Base-by-base conservation (phyloP, 2,113 vertebrate genomes). In the Lota lota region DNA sequence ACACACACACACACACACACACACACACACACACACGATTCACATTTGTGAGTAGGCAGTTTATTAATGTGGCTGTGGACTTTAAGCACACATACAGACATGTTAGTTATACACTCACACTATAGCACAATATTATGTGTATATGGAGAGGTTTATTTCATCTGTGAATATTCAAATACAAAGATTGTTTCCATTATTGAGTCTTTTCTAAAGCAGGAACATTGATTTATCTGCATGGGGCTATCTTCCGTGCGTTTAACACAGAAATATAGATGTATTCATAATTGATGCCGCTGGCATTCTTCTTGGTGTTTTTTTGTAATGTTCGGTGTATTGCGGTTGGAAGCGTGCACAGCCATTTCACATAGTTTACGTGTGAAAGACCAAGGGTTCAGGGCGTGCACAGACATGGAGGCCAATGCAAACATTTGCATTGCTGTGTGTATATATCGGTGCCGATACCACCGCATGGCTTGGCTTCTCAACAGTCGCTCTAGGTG, bases 261-360 rank as follows among this genome's bases (percentile, higher is more conserved):
- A 69, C 56, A 40, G 47, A 70, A 24, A 73, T 76, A 63, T 73
- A 63, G 72, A 76, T 79, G 78, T 77, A 77, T 88, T 83, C 68
- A 78, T 83, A 80, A 85, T 76, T 66, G 62, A 85, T 84, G 84
- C 64, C 20, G 61, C 33, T 0, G 63, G 73, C 71, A 16, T 33
- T 82, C 81, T 73, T 71, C 40, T 47, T 5, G 63, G 1, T 21
- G n/a, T 68, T 76, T 63, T 64, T 69, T 84, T 20, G 61, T 19
- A 57, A 8, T 14, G 36, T 10, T 1, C 36, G 53, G 57, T 36
- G 47, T 78, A 74, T 74, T 71, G 68, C 73, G 4, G 61, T 79
- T 79, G 80, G 79, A 88, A 79, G 73, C 80, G 71, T 66, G 70
- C 76, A 16, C 12, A 18, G 59, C 67, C 20, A 62, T 64, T 67